A percentile compares a stretch with the other conserved stretches of the same genome.
These are phyloP conservation scores for Ditula angustiorana DNA, from an alignment of 2,888 invertebrate species.

Conservation along the genomic window DNA sequence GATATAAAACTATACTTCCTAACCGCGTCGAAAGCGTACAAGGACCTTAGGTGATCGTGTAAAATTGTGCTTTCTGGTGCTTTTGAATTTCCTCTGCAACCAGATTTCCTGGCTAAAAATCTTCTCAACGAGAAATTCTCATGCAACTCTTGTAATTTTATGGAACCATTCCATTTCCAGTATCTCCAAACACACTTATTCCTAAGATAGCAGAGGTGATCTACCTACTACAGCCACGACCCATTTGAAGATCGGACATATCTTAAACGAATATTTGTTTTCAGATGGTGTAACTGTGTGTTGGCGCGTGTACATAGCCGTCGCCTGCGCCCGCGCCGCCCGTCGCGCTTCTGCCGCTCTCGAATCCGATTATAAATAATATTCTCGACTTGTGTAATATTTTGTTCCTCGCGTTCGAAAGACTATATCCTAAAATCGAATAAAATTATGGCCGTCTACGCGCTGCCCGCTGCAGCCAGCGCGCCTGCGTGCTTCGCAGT, in stretches of 20 bases:
- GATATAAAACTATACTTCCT: too few species aligned
- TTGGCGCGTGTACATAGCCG: conserved; percentile 60
- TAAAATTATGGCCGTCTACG: conserved; percentile 61
- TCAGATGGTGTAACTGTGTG: conserved; percentile 39
- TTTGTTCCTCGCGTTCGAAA: conserved; percentile 86
- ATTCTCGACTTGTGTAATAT: conserved; percentile 85
- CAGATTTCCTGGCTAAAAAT: too few species aligned
- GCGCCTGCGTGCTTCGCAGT: conserved; percentile 38
- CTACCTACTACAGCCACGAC: too few species aligned
- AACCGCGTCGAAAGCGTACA: too few species aligned
- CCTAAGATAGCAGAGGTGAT: too few species aligned
- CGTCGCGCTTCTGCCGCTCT: conserved; percentile 77
- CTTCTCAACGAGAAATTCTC: too few species aligned
- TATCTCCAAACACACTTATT: too few species aligned
- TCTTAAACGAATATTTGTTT: neutral
- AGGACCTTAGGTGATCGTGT: too few species aligned
- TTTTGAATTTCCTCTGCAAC: too few species aligned
- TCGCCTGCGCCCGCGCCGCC: conserved; percentile 53
- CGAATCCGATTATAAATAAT: conserved; percentile 83
- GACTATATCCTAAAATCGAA: conserved; percentile 83
- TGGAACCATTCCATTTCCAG: too few species aligned
- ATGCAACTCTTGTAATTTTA: too few species aligned
- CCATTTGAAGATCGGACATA: neutral
- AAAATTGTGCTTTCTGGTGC: too few species aligned
- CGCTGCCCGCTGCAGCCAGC: conserved; percentile 54